Percentiles rank a stretch among this genome's conserved stretches.
Evolutionary conservation across 2,797 vertebrate genomes (phyloP).

Genomic region (Sebastes trivittatus): DNA sequence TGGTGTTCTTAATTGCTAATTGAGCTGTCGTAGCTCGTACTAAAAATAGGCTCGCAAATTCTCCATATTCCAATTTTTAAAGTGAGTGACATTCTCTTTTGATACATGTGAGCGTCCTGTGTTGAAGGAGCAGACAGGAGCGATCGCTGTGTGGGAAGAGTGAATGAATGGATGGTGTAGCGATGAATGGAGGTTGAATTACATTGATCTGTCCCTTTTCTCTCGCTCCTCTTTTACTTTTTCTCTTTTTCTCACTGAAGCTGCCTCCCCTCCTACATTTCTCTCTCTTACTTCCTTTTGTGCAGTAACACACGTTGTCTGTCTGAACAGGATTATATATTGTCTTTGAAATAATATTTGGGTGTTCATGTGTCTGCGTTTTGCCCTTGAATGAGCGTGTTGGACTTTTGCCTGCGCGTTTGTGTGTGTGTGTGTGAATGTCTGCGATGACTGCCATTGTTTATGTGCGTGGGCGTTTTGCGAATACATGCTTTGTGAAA

Average conservation of each 20-base stretch:
- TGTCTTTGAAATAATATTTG: conserved; percentile 44
- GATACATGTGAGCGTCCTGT: not conserved
- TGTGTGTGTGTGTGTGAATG: conserved; percentile 41
- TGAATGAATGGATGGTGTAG: conserved; percentile 9
- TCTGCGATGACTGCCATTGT: conserved; percentile 30
- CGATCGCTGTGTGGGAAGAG: conserved; percentile 10
- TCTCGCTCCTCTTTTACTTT: conserved; percentile 7
- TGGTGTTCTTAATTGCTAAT: not conserved
- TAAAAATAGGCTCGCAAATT: not conserved
- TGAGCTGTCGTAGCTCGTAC: not conserved
- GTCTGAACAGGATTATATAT: conserved; percentile 43
- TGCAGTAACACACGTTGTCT: conserved; percentile 21
- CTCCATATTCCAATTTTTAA: not conserved
- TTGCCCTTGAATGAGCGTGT: conserved; percentile 42
- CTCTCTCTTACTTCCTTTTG: conserved; percentile 17
- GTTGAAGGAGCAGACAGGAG: not conserved
- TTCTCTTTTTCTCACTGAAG: conserved; percentile 4
- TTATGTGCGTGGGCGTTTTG: conserved; percentile 15
- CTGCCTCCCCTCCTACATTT: not conserved
- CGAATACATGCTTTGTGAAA: conserved; percentile 16
- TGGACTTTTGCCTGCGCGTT: conserved; percentile 34
- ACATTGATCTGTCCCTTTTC: conserved; percentile 1
- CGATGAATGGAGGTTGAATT: conserved; percentile 32
- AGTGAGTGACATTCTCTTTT: not conserved
- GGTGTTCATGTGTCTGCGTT: conserved; percentile 48